A percentile compares a stretch with the other conserved stretches of the same genome.
Evolutionary conservation across 1,140 invertebrate genomes (phyloP).

Genomic region (Ostrea edulis): DNA sequence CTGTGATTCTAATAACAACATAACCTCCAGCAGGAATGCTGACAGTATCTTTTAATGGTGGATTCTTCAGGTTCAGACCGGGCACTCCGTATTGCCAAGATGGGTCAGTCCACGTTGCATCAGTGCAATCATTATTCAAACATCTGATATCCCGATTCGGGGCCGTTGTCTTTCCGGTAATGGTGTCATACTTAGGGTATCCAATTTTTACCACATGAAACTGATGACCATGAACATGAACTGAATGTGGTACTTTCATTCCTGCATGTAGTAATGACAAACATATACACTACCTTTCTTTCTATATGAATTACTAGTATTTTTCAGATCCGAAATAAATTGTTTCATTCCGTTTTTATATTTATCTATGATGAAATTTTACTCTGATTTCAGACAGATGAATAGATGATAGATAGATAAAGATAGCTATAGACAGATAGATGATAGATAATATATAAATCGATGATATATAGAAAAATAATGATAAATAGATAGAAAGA

Average conservation of each 20-base stretch:
- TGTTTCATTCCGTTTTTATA: no score
- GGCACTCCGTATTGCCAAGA: constrained; percentile 44
- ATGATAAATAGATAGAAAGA: no score
- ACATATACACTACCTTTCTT: no score
- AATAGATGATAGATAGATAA: no score
- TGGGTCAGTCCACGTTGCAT: constrained; percentile 49
- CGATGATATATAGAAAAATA: no score
- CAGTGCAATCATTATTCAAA: constrained; percentile 29
- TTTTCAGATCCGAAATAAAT: no score
- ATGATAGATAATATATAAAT: no score
- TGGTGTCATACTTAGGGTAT: constrained; percentile 45
- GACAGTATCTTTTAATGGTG: constrained; percentile 86
- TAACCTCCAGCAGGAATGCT: constrained; percentile 85
- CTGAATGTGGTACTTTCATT: constrained; percentile 83
- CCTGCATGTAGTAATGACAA: constrained; percentile 74
- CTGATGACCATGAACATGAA: constrained; percentile 87
- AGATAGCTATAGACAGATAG: no score
- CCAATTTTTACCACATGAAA: constrained; percentile 85
- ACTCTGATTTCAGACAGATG: no score
- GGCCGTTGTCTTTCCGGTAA: constrained; percentile 39
- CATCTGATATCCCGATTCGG: constrained; percentile 51
- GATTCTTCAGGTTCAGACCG: constrained; percentile 78
- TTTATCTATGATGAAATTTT: no score
- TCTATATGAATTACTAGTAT: no score
- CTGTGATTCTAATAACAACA: constrained; percentile 84